A percentile compares a stretch with the other conserved stretches of the same genome.
Evolutionary conservation across 53 echinoderm and acorn worm genomes (phyloP).

Genomic region (Holothuria leucospilota): DNA sequence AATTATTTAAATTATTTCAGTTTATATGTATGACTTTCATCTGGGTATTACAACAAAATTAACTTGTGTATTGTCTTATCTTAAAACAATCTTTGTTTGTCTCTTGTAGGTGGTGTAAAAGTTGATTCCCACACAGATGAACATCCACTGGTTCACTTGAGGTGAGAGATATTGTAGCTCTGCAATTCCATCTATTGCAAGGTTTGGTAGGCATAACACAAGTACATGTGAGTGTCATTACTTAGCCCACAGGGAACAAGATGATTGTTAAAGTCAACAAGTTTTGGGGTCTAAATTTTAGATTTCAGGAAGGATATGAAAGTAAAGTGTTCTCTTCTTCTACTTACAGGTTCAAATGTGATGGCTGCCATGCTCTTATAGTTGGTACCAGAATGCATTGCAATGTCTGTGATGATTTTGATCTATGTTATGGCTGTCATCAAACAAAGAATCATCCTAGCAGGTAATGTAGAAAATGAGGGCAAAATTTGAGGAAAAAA

Average conservation of each 20-base stretch:
- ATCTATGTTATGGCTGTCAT: slow-evolving; percentile 90
- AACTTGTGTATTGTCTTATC: too few relatives aligned
- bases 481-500: neutral
- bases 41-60: neutral
- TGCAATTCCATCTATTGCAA: too few relatives aligned
- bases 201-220: too few relatives aligned
- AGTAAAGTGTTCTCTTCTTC: neutral
- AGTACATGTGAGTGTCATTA: too few relatives aligned
- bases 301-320: too few relatives aligned
- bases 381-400: slow-evolving; percentile 98
- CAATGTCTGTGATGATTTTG: slow-evolving; percentile 93
- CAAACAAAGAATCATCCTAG: slow-evolving; percentile 74
- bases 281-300: too few relatives aligned
- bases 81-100: neutral
- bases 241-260: too few relatives aligned
- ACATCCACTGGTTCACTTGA: slow-evolving; percentile 88
- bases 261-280: too few relatives aligned
- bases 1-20: too few relatives aligned
- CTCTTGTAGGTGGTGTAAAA: slow-evolving; percentile 80
- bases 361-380: slow-evolving; percentile 88
- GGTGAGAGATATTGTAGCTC: slow-evolving; percentile 58
- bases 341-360: slow-evolving; percentile 86
- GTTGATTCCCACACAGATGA: slow-evolving; percentile 86
- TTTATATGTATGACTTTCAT: neutral
- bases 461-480: slow-evolving; percentile 57